Conservation (phyloP, 2,797 vertebrate species). For the Diplodus puntazzo region DNA sequence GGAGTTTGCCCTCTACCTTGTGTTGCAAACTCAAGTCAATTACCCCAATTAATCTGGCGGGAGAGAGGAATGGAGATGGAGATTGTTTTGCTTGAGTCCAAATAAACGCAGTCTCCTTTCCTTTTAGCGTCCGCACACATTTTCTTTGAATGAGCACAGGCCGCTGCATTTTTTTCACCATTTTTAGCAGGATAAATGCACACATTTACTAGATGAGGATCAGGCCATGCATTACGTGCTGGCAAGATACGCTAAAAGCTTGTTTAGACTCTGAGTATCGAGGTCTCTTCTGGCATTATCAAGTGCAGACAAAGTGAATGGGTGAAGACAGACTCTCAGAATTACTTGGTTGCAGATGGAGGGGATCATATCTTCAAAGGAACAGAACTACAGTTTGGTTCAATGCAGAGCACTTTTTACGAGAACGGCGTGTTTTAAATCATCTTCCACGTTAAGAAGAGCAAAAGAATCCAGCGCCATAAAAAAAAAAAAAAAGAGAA, state of each 20-base stretch:
- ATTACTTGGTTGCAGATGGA: slow-evolving; percentile 77
- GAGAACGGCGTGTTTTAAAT: slow-evolving; percentile 78
- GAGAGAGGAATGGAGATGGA: slow-evolving; percentile 71
- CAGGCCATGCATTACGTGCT: slow-evolving; percentile 65
- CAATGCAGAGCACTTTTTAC: slow-evolving; percentile 72
- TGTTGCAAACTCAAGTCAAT: slow-evolving; percentile 76
- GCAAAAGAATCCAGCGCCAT: slow-evolving; percentile 64
- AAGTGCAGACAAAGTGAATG: slow-evolving; percentile 73
- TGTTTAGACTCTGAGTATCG: slow-evolving; percentile 67
- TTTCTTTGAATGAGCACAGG: slow-evolving; percentile 73
- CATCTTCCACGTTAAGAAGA: slow-evolving; percentile 60
- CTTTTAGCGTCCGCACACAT: slow-evolving; percentile 61
- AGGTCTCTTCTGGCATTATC: slow-evolving; percentile 70
- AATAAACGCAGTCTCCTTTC: slow-evolving; percentile 72
- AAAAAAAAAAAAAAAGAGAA: slow-evolving; percentile 76
- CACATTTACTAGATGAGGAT: slow-evolving; percentile 71
- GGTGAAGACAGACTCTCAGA: slow-evolving; percentile 75
- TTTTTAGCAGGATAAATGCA: slow-evolving; percentile 68
- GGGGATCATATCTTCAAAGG: slow-evolving; percentile 82
- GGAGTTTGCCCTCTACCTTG: slow-evolving; percentile 70
- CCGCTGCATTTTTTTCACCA: slow-evolving; percentile 62
- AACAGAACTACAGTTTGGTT: slow-evolving; percentile 74
- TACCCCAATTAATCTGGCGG: slow-evolving; percentile 78
- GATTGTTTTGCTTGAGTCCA: slow-evolving; percentile 81
- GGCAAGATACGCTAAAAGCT: slow-evolving; percentile 65